Percentiles rank a stretch among this genome's conserved stretches.
Evolutionary conservation across 2,113 vertebrate species (phyloP).

Genomic region (Hippoglossus stenolepis): DNA sequence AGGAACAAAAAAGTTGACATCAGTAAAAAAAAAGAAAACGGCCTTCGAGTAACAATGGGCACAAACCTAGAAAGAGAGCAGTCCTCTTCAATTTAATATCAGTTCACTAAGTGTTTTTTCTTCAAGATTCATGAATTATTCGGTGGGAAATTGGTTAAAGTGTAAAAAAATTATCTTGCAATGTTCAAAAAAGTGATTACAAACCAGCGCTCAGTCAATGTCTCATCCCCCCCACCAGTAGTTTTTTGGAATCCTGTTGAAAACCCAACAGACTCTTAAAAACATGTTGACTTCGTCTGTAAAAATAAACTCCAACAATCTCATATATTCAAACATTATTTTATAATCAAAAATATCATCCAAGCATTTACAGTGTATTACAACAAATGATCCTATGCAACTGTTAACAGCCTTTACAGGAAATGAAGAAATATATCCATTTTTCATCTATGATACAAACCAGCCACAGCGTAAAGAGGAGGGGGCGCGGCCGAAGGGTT

Average conservation of each 20-base stretch:
- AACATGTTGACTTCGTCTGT: background rate
- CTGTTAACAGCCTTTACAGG: constrained; percentile 83
- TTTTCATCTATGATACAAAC: constrained; percentile 76
- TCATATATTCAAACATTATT: background rate
- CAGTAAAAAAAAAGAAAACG: constrained; percentile 28
- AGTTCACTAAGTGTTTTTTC: no score
- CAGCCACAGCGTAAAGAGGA: constrained; percentile 67
- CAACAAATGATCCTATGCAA: constrained; percentile 82
- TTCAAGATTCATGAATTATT: no score
- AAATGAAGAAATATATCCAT: constrained; percentile 81
- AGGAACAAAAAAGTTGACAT: background rate
- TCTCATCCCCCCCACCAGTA: no score
- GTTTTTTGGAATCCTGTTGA: no score
- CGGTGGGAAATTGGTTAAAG: no score
- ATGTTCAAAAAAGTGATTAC: no score
- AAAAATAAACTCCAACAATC: constrained; percentile 33
- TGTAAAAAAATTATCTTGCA: no score
- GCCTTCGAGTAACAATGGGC: constrained; percentile 44
- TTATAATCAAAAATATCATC: constrained; percentile 82
- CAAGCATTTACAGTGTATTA: constrained; percentile 85
- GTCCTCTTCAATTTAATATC: no score
- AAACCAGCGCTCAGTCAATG: no score
- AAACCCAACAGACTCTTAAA: background rate
- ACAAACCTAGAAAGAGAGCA: constrained; percentile 6
- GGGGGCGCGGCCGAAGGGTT: constrained; percentile 49